Evolutionary conservation across 2,888 invertebrate species (phyloP), one percentile per base, ranked within the genome.

Genomic region (Leucophenga maculata): DNA sequence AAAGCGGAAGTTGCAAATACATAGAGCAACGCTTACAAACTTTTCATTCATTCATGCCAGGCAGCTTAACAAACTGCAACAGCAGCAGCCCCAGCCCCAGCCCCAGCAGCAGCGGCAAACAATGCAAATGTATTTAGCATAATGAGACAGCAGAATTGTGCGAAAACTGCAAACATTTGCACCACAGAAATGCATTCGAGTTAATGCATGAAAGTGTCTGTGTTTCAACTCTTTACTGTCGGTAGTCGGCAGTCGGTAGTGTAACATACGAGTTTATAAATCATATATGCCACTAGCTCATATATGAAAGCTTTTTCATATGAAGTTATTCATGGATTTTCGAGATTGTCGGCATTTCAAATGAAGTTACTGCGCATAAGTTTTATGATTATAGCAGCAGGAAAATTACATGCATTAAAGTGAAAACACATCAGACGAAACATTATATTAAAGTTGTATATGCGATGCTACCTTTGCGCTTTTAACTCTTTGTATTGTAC

Each of bases 121-220:
- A 85, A 85, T 84, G 84, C 83, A 79, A 83, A 85, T 84, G 84
- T 84, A 85, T 85, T 83, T 83, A 83, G 85, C 85, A 83, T 83
- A 83, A 83, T 83, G 85, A 83, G 83, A 84, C 84, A 84, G 83
- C 82, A 83, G 82, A 84, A 85, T 83, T 85, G 85, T 85, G 85
- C 84, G 83, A 80, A 84, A 80, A 80, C 50, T 80, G 84, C 83
- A 83, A 80, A 79, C 80, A 80, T 83, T 84, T 80, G 80, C 74
- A 77, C 1, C 39, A 39, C 39, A 39, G 8, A 39, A 8, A 39
- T 11, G 11, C 39, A 39, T 44, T 16, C 31, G 39, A 39, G 11
- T 39, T 1, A 39, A 39, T 60, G 18, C 31, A 39, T 60, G 6
- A 6, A 9, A 14, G 59, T 59, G 22, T 59, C 31, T 55, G 69